These are phyloP conservation scores for Caenorhabditis briggsae DNA, from an alignment of 1,140 invertebrate genomes.

Conservation along the genomic window DNA sequence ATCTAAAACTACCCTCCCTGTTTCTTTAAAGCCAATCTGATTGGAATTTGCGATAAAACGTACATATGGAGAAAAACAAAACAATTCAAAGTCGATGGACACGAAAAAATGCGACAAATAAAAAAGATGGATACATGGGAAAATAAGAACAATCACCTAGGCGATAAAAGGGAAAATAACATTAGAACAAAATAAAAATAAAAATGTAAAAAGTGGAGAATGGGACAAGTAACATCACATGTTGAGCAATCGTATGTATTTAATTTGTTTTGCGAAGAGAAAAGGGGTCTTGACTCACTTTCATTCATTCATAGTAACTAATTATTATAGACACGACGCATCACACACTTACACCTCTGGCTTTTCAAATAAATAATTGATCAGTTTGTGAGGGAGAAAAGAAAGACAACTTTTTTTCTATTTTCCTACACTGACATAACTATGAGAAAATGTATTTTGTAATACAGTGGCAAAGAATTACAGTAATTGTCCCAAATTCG, in stretches of 20 bases:
- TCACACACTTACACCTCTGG: background rate
- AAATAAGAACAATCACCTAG: background rate
- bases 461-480: background rate
- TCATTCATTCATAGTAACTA: background rate
- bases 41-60: background rate
- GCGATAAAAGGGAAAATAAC: background rate
- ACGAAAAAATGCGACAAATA: background rate
- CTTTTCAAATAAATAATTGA: conserved; percentile 26
- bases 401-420: background rate
- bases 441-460: too few relatives aligned
- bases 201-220: background rate
- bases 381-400: background rate
- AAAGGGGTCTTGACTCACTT: background rate
- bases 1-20: background rate
- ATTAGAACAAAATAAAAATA: background rate
- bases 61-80: background rate
- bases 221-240: too few relatives aligned
- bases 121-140: background rate
- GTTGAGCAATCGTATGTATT: background rate
- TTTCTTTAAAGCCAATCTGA: background rate
- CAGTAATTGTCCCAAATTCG: too few relatives aligned
- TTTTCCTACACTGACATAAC: too few relatives aligned
- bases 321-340: conserved; percentile 19
- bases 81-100: conserved; percentile 10
- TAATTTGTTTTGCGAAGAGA: background rate